These are phyloP conservation scores for Amazona guildingii DNA, from an alignment of 2,113 vertebrate species.

Conservation along the genomic window DNA sequence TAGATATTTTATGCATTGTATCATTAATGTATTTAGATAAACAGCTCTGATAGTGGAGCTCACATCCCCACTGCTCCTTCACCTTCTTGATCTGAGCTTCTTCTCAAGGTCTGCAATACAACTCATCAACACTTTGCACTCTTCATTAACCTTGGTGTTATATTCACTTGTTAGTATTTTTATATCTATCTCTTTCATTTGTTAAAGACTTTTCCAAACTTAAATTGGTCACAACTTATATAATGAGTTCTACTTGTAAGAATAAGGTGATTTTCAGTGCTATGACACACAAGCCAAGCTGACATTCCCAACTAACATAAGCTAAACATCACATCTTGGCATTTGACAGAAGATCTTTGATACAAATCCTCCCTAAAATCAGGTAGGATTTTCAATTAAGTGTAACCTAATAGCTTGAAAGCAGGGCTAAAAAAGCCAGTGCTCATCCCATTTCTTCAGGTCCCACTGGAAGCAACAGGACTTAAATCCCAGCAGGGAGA, in stretches of 20 bases:
- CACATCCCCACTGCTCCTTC: neutral
- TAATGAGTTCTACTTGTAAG: neutral
- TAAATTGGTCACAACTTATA: neutral
- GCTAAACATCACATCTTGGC: neutral
- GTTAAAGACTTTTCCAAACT: neutral
- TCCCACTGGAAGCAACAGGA: neutral
- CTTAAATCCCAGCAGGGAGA: neutral
- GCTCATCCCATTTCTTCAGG: neutral
- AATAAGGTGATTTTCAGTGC: neutral
- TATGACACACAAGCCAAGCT: neutral
- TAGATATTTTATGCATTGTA: neutral
- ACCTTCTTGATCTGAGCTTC: neutral
- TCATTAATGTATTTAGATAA: neutral
- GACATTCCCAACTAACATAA: neutral
- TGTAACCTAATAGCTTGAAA: neutral
- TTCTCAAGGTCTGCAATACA: neutral
- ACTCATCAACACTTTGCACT: neutral
- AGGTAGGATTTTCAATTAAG: neutral
- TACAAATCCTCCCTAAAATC: neutral
- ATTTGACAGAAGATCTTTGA: neutral
- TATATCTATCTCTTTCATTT: neutral
- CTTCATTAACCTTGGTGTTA: neutral
- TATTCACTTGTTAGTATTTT: neutral
- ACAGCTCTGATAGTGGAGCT: neutral
- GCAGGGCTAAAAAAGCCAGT: neutral